Evolutionary conservation across 1,140 invertebrate species (phyloP).

Genomic region (Steinernema feltiae): DNA sequence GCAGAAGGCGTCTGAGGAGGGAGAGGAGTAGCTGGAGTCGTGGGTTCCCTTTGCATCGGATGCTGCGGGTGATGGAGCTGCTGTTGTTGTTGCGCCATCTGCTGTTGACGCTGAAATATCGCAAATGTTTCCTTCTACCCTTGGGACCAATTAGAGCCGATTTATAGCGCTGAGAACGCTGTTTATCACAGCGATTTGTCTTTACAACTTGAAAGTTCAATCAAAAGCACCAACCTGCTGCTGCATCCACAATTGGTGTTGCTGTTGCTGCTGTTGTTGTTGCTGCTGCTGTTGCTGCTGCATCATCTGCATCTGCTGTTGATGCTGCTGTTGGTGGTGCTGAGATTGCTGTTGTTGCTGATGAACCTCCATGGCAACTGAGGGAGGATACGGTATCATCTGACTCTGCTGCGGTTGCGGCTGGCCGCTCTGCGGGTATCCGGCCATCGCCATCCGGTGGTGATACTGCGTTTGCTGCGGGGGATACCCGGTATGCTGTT

Average conservation of each 20-base stretch:
- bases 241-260: slow-evolving; percentile 25
- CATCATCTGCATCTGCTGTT: neutral
- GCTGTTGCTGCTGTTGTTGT: slow-evolving; percentile 22
- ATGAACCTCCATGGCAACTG: slow-evolving; percentile 15
- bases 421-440: slow-evolving; percentile 17
- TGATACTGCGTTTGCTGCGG: slow-evolving; percentile 6
- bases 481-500: slow-evolving; percentile 18
- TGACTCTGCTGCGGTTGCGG: slow-evolving; percentile 19
- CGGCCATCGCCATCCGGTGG: slow-evolving; percentile 20
- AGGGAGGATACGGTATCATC: slow-evolving; percentile 19
- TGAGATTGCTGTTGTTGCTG: slow-evolving; percentile 23
- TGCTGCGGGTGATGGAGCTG: neutral
- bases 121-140: too few relatives aligned
- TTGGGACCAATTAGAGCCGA: too few relatives aligned
- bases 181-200: too few relatives aligned
- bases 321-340: slow-evolving; percentile 17
- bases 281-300: neutral
- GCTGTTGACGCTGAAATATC: too few relatives aligned
- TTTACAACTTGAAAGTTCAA: neutral
- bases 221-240: slow-evolving; percentile 17
- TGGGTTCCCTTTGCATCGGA: slow-evolving; percentile 10
- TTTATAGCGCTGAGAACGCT: too few relatives aligned
- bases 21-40: slow-evolving; percentile 22
- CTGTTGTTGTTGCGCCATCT: slow-evolving; percentile 10
- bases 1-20: neutral